These are phyloP conservation scores for Danaus plexippus DNA, from an alignment of 1,140 invertebrate species.

Conservation along the genomic window DNA sequence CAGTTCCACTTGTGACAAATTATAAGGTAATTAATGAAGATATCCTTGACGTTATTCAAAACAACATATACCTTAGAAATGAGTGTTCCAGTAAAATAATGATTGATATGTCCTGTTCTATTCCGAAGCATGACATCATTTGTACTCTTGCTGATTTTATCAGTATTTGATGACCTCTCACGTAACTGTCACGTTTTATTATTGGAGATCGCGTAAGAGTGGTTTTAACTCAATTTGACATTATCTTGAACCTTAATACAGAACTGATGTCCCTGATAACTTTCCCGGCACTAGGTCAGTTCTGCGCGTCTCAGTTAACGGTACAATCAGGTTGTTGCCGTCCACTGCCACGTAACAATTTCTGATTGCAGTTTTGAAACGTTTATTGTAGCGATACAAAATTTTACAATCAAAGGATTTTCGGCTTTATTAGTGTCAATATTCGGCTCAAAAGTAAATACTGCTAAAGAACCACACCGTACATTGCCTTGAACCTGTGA, in stretches of 20 bases:
- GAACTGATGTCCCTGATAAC: constrained; percentile 61
- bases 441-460: constrained; percentile 20
- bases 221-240: constrained; percentile 12
- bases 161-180: constrained; percentile 27
- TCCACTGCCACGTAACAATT: constrained; percentile 58
- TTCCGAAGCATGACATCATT: constrained; percentile 42
- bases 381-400: constrained; percentile 40
- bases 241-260: constrained; percentile 36
- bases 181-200: constrained; percentile 14
- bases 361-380: constrained; percentile 65
- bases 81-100: constrained; percentile 29
- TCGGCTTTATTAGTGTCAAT: constrained; percentile 28
- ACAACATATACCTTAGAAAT: constrained; percentile 11
- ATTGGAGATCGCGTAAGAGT: constrained; percentile 9
- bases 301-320: constrained; percentile 64
- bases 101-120: constrained; percentile 45
- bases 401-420: constrained; percentile 20
- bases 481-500: constrained; percentile 47
- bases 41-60: no score
- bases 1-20: constrained; percentile 67
- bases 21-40: constrained; percentile 18
- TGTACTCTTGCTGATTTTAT: constrained; percentile 42
- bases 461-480: constrained; percentile 2
- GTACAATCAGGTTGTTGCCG: constrained; percentile 67
- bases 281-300: constrained; percentile 69